These are phyloP conservation scores for Leucoptera coffeella DNA, from an alignment of 2,888 invertebrate species.

Conservation along the genomic window DNA sequence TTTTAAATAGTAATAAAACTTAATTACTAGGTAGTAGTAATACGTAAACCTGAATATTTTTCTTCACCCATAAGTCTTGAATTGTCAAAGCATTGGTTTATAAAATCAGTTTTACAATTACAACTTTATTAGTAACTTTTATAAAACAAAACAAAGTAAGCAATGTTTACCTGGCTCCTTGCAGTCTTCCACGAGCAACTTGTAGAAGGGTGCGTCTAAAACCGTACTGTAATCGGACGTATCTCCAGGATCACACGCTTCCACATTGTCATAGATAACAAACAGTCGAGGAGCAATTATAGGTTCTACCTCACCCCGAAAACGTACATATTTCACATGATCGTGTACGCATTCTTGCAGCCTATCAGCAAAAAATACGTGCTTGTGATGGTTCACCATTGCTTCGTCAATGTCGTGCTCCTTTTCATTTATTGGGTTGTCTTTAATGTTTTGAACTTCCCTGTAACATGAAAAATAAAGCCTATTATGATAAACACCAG, in stretches of 20 bases:
- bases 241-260: conserved; percentile 60
- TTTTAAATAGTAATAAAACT: no score
- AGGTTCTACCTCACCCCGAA: conserved; percentile 34
- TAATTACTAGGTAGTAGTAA: no score
- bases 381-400: conserved; percentile 54
- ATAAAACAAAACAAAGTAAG: no score
- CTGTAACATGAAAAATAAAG: conserved; percentile 27
- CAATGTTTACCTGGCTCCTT: conserved; percentile 37
- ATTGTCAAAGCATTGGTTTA: no score
- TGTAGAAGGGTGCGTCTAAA: conserved; percentile 57
- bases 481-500: no score
- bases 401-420: conserved; percentile 45
- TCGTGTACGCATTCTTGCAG: conserved; percentile 61
- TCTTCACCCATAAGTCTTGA: no score
- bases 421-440: conserved; percentile 34
- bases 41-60: no score
- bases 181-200: conserved; percentile 52
- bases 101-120: no score
- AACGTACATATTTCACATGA: conserved; percentile 48
- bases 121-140: no score
- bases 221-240: conserved; percentile 53
- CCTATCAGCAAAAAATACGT: conserved; percentile 62
- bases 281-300: conserved; percentile 60
- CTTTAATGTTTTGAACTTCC: conserved; percentile 44
- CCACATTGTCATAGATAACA: conserved; percentile 67